A percentile compares a stretch with the other conserved stretches of the same genome.
phyloP scores from a whole-genome alignment of 2,797 vertebrate genomes.

The Otolemur crassicaudatus region DNA sequence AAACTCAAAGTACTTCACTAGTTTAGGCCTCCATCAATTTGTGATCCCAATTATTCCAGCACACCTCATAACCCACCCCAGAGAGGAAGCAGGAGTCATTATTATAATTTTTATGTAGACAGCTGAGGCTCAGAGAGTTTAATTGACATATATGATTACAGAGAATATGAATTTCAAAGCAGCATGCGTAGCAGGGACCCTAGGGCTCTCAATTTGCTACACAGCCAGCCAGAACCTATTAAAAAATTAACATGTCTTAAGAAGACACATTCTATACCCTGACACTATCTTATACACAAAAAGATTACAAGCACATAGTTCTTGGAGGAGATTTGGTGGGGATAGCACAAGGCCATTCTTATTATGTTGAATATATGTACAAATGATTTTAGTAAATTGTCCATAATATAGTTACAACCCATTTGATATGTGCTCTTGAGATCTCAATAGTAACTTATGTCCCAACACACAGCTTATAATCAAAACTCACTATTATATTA shows the following conservation, averaged over 20 bases:
- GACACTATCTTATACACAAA: background rate
- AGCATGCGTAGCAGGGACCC: background rate
- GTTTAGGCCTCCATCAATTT: background rate
- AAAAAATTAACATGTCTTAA: conserved; percentile 12
- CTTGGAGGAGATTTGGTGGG: background rate
- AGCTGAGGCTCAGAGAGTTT: conserved; percentile 21
- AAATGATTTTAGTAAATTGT: background rate
- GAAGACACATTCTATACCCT: conserved; percentile 9
- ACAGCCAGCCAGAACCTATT: conserved; percentile 12
- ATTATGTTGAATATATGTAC: background rate
- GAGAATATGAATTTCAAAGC: conserved; percentile 52
- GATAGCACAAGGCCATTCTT: background rate
- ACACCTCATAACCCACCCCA: background rate
- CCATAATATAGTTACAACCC: background rate
- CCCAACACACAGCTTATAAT: conserved; percentile 4
- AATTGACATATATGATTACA: conserved; percentile 68
- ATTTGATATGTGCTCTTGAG: background rate
- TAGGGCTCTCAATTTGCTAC: conserved; percentile 28
- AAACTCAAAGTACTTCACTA: conserved; percentile 12
- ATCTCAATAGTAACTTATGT: background rate
- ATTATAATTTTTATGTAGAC: conserved; percentile 63
- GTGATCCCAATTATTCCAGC: conserved; percentile 14
- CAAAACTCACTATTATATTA: conserved; percentile 17
- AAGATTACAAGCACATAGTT: background rate
- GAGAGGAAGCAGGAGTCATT: conserved; percentile 66